A percentile compares a stretch with the other conserved stretches of the same genome.
phyloP scores from a whole-genome alignment of 2,113 vertebrate species.

The Burhinus bistriatus region DNA sequence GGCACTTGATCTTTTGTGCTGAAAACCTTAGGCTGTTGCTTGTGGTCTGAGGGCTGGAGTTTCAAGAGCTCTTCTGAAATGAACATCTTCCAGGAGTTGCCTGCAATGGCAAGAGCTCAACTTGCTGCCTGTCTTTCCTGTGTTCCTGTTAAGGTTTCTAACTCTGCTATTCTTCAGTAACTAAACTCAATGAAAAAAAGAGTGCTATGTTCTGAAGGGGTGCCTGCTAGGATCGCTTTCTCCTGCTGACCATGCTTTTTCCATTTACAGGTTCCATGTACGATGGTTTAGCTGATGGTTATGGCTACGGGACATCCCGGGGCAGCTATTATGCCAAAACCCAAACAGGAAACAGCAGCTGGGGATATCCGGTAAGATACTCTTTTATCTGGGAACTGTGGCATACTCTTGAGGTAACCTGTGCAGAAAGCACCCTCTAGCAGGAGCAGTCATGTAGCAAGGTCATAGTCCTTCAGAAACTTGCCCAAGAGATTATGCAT shows the following conservation, averaged over 20 bases:
- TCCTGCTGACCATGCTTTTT: background rate
- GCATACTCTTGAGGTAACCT: background rate
- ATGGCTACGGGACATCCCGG: slow-evolving; percentile 72
- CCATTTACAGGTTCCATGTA: slow-evolving; percentile 75
- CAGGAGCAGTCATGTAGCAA: background rate
- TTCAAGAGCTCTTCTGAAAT: background rate
- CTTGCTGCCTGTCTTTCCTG: background rate
- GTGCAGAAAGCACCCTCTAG: background rate
- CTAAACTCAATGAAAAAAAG: background rate
- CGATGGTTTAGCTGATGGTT: slow-evolving; percentile 71
- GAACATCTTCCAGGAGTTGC: background rate
- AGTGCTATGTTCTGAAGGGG: background rate
- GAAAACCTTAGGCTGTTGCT: background rate
- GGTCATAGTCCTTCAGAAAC: background rate
- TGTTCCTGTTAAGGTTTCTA: background rate
- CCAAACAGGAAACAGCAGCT: slow-evolving; percentile 70
- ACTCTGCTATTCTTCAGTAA: background rate
- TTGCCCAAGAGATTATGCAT: accelerated
- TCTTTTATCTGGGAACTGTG: background rate
- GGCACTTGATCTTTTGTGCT: background rate
- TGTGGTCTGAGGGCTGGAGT: background rate
- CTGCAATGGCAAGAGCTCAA: background rate
- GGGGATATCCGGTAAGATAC: slow-evolving; percentile 78
- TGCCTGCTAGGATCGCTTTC: background rate
- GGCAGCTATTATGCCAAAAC: slow-evolving; percentile 76